Evolutionary conservation across 2,888 invertebrate species (phyloP), one percentile per base, ranked within the genome.

Genomic region (Watsonalla binaria): DNA sequence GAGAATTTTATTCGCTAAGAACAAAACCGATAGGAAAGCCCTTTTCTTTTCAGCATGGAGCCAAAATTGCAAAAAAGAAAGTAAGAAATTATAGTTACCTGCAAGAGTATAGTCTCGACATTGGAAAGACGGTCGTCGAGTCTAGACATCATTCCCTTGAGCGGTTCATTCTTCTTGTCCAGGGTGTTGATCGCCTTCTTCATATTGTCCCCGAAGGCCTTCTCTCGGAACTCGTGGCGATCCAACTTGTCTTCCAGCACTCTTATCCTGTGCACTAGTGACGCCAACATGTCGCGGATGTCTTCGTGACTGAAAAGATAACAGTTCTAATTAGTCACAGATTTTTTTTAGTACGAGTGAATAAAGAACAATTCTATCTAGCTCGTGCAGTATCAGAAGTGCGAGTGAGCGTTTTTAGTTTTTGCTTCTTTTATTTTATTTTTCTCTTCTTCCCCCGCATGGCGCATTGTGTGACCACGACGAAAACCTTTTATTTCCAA

Each of bases 161-260:
- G 86, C 0, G 93, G 94, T 66, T 95, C 95, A 60, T 95, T 94
- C 52, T 95, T 93, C 78, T 95, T 96, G 62, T 96, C 96, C 49
- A 97, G 79, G 0, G 92, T 87, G 1, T 91, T 84, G 57, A 97
- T 83, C 51, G 94, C 93, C 76, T 94, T 95, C 84, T 96, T 96
- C 52, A 96, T 74, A 63, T 95, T 92, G 55, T 97, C 96, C 0
- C 96, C 96, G 24, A 96, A 84, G 0, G 94, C 93, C 61, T 95
- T 92, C 79, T 97, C 96, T 9, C 97, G 90, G 67, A 93, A 94
- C 78, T 97, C 97, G 80, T 97, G 97, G 13, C 97, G 90, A 73
- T 97, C 96, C 59, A 97, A 80, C 84, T 96, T 97, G 74, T 95
- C 96, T 60, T 96, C 96, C 51, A 95, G 93, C 45, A 93, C 92